phyloP scores from a whole-genome alignment of 2,113 vertebrate genomes.

The Holacanthus passer region DNA sequence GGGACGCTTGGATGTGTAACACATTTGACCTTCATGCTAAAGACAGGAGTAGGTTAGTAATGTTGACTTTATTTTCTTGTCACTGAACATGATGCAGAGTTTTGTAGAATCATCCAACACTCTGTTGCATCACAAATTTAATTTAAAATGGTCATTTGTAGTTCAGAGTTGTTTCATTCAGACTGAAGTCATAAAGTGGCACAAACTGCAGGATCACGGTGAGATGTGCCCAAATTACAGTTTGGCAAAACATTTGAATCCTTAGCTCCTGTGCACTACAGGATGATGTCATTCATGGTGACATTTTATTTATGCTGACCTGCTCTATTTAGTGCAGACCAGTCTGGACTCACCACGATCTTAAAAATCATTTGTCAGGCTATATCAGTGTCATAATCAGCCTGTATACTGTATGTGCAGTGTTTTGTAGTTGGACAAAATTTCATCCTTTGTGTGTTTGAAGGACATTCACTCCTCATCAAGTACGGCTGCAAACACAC shows the following conservation, averaged over 20 bases:
- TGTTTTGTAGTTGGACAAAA: not conserved
- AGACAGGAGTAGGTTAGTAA: not conserved
- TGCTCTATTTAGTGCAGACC: conserved; percentile 1
- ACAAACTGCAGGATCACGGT: not conserved
- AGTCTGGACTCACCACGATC: not conserved
- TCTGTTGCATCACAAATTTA: no score
- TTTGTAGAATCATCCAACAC: no score
- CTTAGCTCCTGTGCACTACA: not conserved
- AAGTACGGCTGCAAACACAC: not conserved
- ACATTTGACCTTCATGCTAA: not conserved
- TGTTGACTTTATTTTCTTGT: not conserved
- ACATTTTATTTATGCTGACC: conserved; percentile 21
- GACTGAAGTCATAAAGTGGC: not conserved
- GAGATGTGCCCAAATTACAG: not conserved
- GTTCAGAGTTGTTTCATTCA: not conserved
- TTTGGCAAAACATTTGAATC: not conserved
- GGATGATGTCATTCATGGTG: not conserved
- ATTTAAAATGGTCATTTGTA: no score
- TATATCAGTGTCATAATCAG: not conserved
- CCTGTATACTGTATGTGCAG: not conserved
- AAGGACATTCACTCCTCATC: not conserved
- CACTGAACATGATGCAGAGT: no score
- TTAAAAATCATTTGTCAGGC: not conserved
- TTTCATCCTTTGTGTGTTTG: not conserved
- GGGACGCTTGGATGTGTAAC: no score